A percentile compares a stretch with the other conserved stretches of the same genome.
phyloP scores from a whole-genome alignment of 2,797 vertebrate genomes.

The Acanthis flammea region DNA sequence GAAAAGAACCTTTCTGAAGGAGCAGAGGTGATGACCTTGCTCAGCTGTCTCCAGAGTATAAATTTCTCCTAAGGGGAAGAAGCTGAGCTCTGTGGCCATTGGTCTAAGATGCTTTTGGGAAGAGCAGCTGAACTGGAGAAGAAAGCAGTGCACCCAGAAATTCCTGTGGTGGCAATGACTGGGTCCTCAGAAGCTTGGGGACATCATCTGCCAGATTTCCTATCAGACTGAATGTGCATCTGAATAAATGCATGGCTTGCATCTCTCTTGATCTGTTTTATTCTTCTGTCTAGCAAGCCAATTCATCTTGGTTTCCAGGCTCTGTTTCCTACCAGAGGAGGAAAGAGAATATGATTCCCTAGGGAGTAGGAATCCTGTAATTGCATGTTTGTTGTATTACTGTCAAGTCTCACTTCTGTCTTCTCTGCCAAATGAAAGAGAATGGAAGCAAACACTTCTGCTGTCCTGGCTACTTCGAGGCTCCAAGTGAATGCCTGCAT shows the following conservation, averaged over 20 bases:
- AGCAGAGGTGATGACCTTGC: neutral
- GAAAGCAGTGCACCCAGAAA: neutral
- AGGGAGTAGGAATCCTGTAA: neutral
- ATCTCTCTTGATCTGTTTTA: neutral
- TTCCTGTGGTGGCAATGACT: neutral
- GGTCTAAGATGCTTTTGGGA: neutral
- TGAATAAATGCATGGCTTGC: neutral
- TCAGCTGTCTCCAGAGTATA: neutral
- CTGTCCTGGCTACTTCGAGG: neutral
- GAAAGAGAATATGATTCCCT: neutral
- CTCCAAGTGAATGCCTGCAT: neutral
- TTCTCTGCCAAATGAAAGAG: neutral
- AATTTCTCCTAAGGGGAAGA: neutral
- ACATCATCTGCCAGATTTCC: neutral
- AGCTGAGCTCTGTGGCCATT: neutral
- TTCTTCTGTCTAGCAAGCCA: neutral
- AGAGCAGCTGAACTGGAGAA: neutral
- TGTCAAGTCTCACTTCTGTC: neutral
- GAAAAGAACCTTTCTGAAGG: neutral
- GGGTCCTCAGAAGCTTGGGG: neutral
- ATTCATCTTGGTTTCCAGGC: neutral
- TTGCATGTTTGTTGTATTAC: neutral
- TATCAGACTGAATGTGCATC: neutral
- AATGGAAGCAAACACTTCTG: neutral
- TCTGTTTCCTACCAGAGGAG: neutral